Base-by-base conservation (phyloP, 2,113 vertebrate species). In the Neolamprologus toae region DNA sequence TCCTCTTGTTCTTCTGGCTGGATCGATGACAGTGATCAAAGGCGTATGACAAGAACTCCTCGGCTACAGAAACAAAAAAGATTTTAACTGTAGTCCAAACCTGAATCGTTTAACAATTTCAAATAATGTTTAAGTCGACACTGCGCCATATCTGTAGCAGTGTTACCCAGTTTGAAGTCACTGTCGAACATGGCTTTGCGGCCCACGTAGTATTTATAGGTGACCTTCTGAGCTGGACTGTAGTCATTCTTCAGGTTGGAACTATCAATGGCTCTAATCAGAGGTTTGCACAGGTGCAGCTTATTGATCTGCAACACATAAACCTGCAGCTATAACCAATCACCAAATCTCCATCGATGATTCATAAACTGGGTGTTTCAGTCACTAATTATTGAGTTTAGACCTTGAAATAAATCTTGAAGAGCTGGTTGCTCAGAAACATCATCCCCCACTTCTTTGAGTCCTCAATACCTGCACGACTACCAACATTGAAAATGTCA, bases 341-440 rank as follows among this genome's bases (percentile, higher is more conserved):
- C 17, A 68, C 2, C 33, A 8, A 37, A 4, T 4, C 26, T 17
- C 21, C 28, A 55, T 19, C 26, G 10, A 7, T 9, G 13, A 4
- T 23, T 49, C 8, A 14, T 13, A 6, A 59, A 54, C 4, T 5
- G 8, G 4, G 26, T 4, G n/a, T 12, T 28, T 49, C 35, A 10
- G 14, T 61, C 16, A 4, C 5, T 11, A 17, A 12, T 7, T 4
- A 31, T 4, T 16, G 12, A 63, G 13, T 7, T 9, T 92, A 2
- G 91, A 99, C 99, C 98, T 99, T 99, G 89, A 99, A 99, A 96
- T 99, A 99, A 93, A 99, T 99, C 96, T 99, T 99, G 89, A 99
- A 99, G 13, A 99, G 96, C 88, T 99, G 99, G 92, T 99, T 99
- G 92, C 99, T 98, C 0, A 99, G 97, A 90, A 99, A 99, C 89